Conservation (phyloP, 2,888 invertebrate genomes). For the Acrobasis consociella region DNA sequence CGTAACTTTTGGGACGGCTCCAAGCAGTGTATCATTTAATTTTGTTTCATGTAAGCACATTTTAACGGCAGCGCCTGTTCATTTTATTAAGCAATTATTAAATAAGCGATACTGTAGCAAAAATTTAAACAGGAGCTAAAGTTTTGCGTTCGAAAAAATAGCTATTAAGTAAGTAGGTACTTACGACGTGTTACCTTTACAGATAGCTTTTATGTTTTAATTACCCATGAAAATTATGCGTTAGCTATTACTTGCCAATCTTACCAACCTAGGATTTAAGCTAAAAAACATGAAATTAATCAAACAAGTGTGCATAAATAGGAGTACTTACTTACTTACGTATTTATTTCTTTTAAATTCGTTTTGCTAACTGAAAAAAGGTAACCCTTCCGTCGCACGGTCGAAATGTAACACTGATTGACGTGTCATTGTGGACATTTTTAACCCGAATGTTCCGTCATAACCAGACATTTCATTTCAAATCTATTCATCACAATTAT, state of each 20-base stretch:
- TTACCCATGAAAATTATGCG: too few relatives aligned
- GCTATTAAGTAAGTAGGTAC: too few relatives aligned
- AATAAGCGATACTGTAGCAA: neutral
- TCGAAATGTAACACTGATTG: slow-evolving; percentile 19
- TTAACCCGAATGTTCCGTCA: slow-evolving; percentile 41
- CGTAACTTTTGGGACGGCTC: slow-evolving; percentile 12
- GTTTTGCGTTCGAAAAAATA: slow-evolving; percentile 25
- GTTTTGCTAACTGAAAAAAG: slow-evolving; percentile 26
- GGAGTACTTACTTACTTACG: too few relatives aligned
- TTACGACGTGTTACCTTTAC: too few relatives aligned
- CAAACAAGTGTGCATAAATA: too few relatives aligned
- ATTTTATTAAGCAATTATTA: slow-evolving; percentile 17
- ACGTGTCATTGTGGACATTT: slow-evolving; percentile 36
- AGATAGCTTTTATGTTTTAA: too few relatives aligned
- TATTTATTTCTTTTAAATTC: too few relatives aligned
- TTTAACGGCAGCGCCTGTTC: slow-evolving; percentile 10
- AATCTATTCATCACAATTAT: slow-evolving; percentile 35
- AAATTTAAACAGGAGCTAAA: slow-evolving; percentile 6
- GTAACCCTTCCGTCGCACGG: slow-evolving; percentile 41
- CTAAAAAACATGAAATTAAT: too few relatives aligned
- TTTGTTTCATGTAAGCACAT: slow-evolving; percentile 12
- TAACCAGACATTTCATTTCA: slow-evolving; percentile 39
- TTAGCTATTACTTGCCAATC: too few relatives aligned
- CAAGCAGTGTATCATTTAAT: slow-evolving; percentile 6
- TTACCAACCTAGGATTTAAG: too few relatives aligned